Percentiles rank a stretch among this genome's conserved stretches.
Conservation (phyloP, 2,888 invertebrate genomes). For the Hartigia nigra region DNA sequence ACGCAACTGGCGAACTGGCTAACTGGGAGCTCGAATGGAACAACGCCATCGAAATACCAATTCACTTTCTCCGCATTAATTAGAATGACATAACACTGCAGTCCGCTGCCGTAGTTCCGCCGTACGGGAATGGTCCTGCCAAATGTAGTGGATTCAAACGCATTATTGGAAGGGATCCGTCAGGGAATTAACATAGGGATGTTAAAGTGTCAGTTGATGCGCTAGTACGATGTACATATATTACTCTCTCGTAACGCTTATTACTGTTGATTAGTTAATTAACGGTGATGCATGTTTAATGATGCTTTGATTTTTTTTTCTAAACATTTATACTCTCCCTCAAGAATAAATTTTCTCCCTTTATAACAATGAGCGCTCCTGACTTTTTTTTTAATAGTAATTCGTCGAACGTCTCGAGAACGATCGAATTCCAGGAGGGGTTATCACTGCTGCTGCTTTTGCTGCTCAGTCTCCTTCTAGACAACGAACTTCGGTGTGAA, state of each 20-base stretch:
- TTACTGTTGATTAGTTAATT: not conserved
- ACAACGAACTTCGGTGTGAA: conserved; percentile 47
- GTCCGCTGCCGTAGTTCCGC: not conserved
- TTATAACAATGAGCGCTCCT: not conserved
- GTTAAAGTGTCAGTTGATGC: not conserved
- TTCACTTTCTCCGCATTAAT: conserved; percentile 38
- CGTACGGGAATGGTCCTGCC: not conserved
- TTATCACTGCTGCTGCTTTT: not conserved
- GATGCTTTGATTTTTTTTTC: not conserved
- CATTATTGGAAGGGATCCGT: not conserved
- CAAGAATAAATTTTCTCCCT: not conserved
- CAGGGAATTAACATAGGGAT: not conserved
- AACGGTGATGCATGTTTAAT: not conserved
- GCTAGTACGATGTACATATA: not conserved
- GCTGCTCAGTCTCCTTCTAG: not conserved
- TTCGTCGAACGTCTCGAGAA: not conserved
- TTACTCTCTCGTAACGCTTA: not conserved
- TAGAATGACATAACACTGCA: conserved; percentile 29
- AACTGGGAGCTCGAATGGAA: conserved; percentile 23
- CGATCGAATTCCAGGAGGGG: not conserved
- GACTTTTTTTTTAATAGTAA: not conserved
- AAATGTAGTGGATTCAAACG: conserved; percentile 1
- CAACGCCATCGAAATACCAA: conserved; percentile 30
- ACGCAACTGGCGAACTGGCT: conserved; percentile 21
- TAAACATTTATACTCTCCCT: not conserved